Evolutionary conservation across 2,113 vertebrate species (phyloP), one percentile per base, ranked within the genome.

Genomic region (Conger conger): DNA sequence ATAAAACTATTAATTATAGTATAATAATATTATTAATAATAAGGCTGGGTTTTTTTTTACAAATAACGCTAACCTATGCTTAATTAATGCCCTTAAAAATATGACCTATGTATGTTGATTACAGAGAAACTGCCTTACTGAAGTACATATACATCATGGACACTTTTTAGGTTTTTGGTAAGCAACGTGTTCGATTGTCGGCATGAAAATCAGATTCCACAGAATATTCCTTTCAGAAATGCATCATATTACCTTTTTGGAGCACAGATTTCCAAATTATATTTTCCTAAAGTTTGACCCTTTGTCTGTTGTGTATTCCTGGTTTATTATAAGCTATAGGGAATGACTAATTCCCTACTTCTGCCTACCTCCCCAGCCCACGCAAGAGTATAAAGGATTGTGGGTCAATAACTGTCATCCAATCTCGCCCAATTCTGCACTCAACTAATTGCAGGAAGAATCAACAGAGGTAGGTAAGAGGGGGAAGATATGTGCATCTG

Each of bases 271-370:
- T 73, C 68, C n/a, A 33, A n/a, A 33, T 73, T 13, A 73, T 73
- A 73, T 73, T 73, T 33, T 9, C 68, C 68, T n/a, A 9, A 23
- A 13, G 9, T 73, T n/a, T 73, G 68, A 4, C 68, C 68, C 68
- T 6, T 33, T n/a, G 30, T 73, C 68, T 33, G 68, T 33, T 73
- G n/a, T 73, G 27, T 73, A n/a, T 73, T 73, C 2, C 13, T 27
- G 13, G 68, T 30, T 73, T 73, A 27, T 73, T n/a, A 33, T 73
- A 73, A 33, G 68, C 68, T 9, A 73, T 2, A 33, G 54, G 79
- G 83, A 89, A 85, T 89, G 85, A 88, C 83, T 87, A 88, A 86
- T 86, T 79, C 83, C 87, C 73, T 45, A n/a, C 82, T 86, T 88
- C 89, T 84, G n/a, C 86, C 87, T 86, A 89, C 85, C 80, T 85